Evolutionary conservation across 1,140 invertebrate genomes (phyloP).

Genomic region (Druon quercuslanigerum): DNA sequence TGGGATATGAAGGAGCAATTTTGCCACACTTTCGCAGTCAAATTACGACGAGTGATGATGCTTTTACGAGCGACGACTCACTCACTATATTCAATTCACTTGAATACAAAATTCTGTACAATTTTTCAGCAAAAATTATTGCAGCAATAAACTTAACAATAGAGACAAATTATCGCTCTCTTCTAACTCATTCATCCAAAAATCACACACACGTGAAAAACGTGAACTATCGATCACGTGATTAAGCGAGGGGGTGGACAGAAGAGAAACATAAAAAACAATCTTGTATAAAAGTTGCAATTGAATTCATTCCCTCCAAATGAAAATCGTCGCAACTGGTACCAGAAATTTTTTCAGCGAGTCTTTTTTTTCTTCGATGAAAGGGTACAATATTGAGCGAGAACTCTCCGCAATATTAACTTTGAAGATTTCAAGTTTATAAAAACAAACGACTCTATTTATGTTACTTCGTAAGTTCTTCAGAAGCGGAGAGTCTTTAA

Average conservation of each 20-base stretch:
- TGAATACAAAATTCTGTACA: slow-evolving; percentile 31
- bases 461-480: no score
- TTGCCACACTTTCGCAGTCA: no score
- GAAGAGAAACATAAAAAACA: slow-evolving; percentile 13
- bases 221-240: slow-evolving; percentile 12
- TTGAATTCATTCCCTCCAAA: not conserved
- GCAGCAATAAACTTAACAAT: slow-evolving; percentile 11
- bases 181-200: slow-evolving; percentile 19
- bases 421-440: not conserved
- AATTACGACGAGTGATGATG: no score
- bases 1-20: not conserved
- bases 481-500: not conserved
- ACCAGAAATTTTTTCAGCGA: no score
- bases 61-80: slow-evolving; percentile 12
- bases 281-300: slow-evolving; percentile 21
- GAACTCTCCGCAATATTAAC: not conserved
- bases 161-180: slow-evolving; percentile 13
- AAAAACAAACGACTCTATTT: not conserved
- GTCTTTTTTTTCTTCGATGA: not conserved
- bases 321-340: no score
- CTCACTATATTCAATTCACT: slow-evolving; percentile 20
- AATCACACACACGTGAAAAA: slow-evolving; percentile 8
- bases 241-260: not conserved
- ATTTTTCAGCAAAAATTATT: slow-evolving; percentile 16
- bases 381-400: slow-evolving; percentile 26